These are phyloP conservation scores for Drosophila lacicola DNA, from an alignment of 2,888 invertebrate genomes.

Conservation along the genomic window DNA sequence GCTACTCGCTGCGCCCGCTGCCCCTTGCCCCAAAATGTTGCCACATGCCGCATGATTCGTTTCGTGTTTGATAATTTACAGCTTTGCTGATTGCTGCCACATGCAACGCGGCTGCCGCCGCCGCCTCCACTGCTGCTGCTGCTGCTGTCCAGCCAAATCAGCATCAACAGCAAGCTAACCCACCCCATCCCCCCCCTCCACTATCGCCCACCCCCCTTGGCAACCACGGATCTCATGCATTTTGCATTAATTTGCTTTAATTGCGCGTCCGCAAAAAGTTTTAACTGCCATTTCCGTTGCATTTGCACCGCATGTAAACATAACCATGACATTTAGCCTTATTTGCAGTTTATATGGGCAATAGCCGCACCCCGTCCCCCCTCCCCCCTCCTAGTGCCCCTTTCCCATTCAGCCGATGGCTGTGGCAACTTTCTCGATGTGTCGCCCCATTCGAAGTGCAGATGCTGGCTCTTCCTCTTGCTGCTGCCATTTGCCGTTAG, in stretches of 20 bases:
- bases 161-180: constrained; percentile 28
- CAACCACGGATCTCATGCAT: constrained; percentile 25
- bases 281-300: constrained; percentile 73
- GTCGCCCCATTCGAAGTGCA: constrained; percentile 55
- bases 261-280: constrained; percentile 61
- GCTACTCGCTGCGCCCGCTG: neutral
- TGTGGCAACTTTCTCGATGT: constrained; percentile 31
- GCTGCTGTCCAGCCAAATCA: constrained; percentile 14
- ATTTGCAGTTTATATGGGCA: constrained; percentile 62
- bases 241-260: constrained; percentile 71
- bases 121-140: neutral
- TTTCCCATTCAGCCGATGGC: constrained; percentile 7
- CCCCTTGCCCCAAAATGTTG: constrained; percentile 5
- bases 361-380: neutral
- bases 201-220: too few species aligned
- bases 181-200: neutral
- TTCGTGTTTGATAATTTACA: constrained; percentile 71
- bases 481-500: constrained; percentile 69
- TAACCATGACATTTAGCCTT: constrained; percentile 83
- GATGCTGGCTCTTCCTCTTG: constrained; percentile 27
- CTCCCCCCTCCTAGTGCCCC: neutral
- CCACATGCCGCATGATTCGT: constrained; percentile 47
- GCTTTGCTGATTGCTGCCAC: constrained; percentile 63
- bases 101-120: constrained; percentile 28
- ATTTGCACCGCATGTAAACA: constrained; percentile 81